phyloP scores from a whole-genome alignment of 2,888 invertebrate species.

The Trimorus sp. region DNA sequence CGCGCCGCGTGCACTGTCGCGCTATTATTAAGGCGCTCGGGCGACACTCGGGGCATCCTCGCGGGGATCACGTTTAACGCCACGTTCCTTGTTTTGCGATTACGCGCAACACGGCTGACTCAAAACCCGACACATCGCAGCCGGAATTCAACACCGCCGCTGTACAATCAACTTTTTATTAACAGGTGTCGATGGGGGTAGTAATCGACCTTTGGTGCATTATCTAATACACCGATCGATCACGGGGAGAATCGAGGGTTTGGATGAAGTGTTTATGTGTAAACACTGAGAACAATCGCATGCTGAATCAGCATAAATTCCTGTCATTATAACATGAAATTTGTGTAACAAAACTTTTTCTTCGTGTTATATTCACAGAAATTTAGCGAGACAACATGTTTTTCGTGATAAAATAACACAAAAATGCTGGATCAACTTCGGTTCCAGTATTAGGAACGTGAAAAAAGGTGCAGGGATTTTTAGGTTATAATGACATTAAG shows the following conservation, averaged over 20 bases:
- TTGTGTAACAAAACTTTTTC: too few species aligned
- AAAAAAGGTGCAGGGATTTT: too few species aligned
- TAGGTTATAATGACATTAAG: too few species aligned
- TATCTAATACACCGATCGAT: constrained; percentile 24
- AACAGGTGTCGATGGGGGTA: background rate
- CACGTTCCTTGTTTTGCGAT: constrained; percentile 39
- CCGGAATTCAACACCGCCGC: constrained; percentile 32
- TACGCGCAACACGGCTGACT: constrained; percentile 21
- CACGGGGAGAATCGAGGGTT: background rate
- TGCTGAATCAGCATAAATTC: too few species aligned
- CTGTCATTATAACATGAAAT: too few species aligned
- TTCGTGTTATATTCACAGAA: too few species aligned
- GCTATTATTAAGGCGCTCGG: constrained; percentile 53
- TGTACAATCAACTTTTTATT: constrained; percentile 25
- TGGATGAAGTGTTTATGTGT: too few species aligned
- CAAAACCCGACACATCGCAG: constrained; percentile 31
- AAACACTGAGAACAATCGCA: too few species aligned
- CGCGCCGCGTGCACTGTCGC: constrained; percentile 41
- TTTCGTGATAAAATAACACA: too few species aligned
- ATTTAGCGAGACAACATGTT: too few species aligned
- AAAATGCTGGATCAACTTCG: too few species aligned
- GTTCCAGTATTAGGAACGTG: too few species aligned
- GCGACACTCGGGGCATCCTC: constrained; percentile 34
- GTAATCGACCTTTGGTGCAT: constrained; percentile 30
- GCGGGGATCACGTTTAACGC: constrained; percentile 3